Conservation (phyloP, 2,888 invertebrate genomes). For the Philaethria dido region DNA sequence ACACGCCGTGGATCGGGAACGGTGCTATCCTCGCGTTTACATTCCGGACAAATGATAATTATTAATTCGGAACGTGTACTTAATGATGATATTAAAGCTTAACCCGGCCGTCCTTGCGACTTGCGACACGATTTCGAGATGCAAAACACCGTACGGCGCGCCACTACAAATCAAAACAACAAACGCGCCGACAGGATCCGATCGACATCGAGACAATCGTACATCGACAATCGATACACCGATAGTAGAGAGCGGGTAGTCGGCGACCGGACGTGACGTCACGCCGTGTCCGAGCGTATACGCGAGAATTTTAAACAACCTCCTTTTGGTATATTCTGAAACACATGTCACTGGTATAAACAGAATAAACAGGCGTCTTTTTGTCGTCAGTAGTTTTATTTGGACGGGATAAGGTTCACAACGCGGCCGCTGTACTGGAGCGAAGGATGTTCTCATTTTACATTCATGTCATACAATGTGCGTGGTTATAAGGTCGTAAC, state of each 20-base stretch:
- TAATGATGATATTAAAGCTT: conserved; percentile 26
- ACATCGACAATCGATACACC: conserved; percentile 62
- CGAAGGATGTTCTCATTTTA: conserved; percentile 58
- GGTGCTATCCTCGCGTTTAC: conserved; percentile 49
- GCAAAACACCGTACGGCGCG: conserved; percentile 63
- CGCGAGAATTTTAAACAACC: conserved; percentile 81
- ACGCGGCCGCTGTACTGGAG: conserved; percentile 37
- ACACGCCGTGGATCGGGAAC: conserved; percentile 61
- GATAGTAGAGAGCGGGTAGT: conserved; percentile 59
- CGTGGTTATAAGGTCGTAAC: conserved; percentile 64
- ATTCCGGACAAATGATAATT: conserved; percentile 32
- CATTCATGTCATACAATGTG: conserved; percentile 72
- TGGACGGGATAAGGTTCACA: conserved; percentile 56
- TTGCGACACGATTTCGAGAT: conserved; percentile 50
- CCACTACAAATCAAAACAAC: conserved; percentile 77
- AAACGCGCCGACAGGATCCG: conserved; percentile 77
- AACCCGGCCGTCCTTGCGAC: conserved; percentile 18
- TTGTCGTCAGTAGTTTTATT: conserved; percentile 54
- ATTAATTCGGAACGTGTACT: conserved; percentile 34
- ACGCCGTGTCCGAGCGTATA: conserved; percentile 69
- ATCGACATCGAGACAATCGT: conserved; percentile 69
- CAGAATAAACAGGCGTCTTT: conserved; percentile 48
- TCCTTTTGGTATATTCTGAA: conserved; percentile 71
- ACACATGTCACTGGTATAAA: conserved; percentile 72
- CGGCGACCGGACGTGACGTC: conserved; percentile 78